Evolutionary conservation across 64 coral and sea anemone species (phyloP).

Genomic region (Hydrozoanthus tunicans): DNA sequence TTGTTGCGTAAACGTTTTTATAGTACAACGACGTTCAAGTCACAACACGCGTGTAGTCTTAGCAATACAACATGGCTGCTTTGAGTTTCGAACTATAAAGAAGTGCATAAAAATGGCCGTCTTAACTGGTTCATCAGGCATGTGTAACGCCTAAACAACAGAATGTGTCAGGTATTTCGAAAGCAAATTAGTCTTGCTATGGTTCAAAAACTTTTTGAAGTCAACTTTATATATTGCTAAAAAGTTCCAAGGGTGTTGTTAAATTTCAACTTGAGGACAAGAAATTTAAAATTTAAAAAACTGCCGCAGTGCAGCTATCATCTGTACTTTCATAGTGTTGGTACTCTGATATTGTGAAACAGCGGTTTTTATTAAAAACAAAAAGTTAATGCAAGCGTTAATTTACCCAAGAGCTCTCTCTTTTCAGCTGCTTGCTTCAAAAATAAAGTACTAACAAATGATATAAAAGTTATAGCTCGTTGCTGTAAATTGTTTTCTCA

Average conservation of each 20-base stretch:
- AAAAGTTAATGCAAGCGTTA: conserved; percentile 5
- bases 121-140: too few species aligned
- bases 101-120: too few species aligned
- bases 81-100: too few species aligned
- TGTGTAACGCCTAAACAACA: too few species aligned
- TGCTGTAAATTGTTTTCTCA: conserved; percentile 39
- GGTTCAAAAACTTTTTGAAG: not conserved
- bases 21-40: too few species aligned
- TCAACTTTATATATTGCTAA: not conserved
- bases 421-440: conserved; percentile 6
- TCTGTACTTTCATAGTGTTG: conserved; percentile 5
- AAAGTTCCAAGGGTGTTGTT: conserved; percentile 9
- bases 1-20: too few species aligned
- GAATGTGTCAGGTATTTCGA: too few species aligned
- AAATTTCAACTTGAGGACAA: conserved; percentile 5
- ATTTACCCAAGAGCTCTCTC: not conserved
- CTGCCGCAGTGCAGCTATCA: conserved; percentile 2
- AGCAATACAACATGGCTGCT: too few species aligned
- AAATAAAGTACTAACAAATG: too few species aligned
- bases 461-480: not conserved
- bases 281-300: conserved; percentile 1
- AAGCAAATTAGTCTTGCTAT: too few species aligned
- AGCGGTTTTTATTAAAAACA: not conserved
- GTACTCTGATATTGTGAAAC: conserved; percentile 10
- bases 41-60: too few species aligned